Conservation (phyloP, 2,797 vertebrate species). For the Poliocrania exsul region DNA sequence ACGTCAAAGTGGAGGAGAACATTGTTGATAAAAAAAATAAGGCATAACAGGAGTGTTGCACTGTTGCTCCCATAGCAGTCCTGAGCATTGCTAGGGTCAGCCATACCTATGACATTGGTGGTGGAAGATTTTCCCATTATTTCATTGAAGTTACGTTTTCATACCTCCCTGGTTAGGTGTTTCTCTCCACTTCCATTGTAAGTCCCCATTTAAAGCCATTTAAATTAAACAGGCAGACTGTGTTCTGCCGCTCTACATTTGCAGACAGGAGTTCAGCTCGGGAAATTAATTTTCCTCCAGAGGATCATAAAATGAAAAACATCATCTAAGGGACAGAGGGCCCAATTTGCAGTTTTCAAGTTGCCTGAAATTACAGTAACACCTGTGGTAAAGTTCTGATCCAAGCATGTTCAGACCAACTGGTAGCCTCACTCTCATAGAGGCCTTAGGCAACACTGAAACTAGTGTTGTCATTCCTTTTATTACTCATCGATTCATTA, state of each 20-base stretch:
- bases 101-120: background rate
- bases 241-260: background rate
- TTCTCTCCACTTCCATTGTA: background rate
- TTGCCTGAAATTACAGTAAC: slow-evolving; percentile 34
- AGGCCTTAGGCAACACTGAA: background rate
- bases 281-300: background rate
- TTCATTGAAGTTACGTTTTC: background rate
- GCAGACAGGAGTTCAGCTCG: background rate
- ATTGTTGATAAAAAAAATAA: slow-evolving; percentile 40
- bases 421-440: background rate
- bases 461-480: background rate
- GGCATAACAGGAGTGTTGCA: background rate
- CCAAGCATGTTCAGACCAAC: background rate
- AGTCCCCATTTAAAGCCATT: background rate
- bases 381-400: slow-evolving; percentile 27
- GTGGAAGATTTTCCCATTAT: background rate
- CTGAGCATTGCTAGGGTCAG: slow-evolving; percentile 24
- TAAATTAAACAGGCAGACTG: background rate
- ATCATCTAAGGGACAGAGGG: background rate
- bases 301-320: background rate
- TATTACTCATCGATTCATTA: background rate
- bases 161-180: background rate
- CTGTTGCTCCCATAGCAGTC: background rate
- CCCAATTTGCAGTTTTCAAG: background rate
- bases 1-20: slow-evolving; percentile 71